Base-by-base conservation (phyloP, 2,113 vertebrate species). In the Sciurus niger region DNA sequence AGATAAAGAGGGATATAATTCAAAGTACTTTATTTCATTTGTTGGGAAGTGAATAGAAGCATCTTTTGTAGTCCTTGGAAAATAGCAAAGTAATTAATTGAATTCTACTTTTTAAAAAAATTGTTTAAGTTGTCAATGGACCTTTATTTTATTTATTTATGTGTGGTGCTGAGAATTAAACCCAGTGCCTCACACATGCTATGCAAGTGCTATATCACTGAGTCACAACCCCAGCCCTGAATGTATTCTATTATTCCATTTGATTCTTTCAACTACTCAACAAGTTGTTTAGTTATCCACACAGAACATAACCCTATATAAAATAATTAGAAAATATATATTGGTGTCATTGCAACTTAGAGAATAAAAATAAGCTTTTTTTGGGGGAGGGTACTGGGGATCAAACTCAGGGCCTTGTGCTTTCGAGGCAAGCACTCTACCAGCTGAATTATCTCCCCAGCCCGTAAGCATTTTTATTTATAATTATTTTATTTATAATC, bases 311-410 rank as follows among this genome's bases (percentile, higher is more conserved):
- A 79, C n/a, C 58, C 43, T 92, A 51, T 93, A 74, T 82, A 86
- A 55, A 83, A 82, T 48, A 51, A 48, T 92, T 93, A 53, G 65
- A 17, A 92, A 83, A 86, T 95, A 76, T 76, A 94, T 84, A 82
- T 88, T 16, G 48, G 16, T 80, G 6, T 90, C 32, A 30, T 93
- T 84, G n/a, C 1, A 89, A 28, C 90, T 95, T 72, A 94, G 92
- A 92, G 60, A 85, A 46, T 77, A 58, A 85, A 84, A 51, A 86
- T 77, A 88, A 78, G 18, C 55, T 93, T 93, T 96, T 93, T 58
- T 58, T 3, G 40, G 40, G 40, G 40, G 40, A 2, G 37, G 37
- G 40, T 48, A 48, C 58, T 60, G 58, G 20, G 20, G 58, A 60
- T 60, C 4, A 18, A 22, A 60, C 58, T 22, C 58, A 60, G 58